Evolutionary conservation across 2,797 vertebrate genomes (phyloP).

Genomic region (Enteromius paludinosus): DNA sequence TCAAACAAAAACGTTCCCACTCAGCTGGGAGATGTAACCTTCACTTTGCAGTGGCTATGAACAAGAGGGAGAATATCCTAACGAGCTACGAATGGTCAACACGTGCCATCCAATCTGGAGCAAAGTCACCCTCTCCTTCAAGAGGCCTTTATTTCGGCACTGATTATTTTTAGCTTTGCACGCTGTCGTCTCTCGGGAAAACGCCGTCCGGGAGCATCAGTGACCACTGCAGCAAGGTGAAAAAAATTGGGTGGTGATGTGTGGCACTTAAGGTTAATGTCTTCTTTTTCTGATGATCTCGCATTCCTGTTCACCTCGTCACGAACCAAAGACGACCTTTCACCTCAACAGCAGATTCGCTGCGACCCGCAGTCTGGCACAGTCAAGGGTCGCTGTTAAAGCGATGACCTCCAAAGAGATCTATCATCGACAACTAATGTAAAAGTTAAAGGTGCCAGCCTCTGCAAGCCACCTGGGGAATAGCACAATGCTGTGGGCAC

Average conservation of each 20-base stretch:
- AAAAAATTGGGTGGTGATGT: slow-evolving; percentile 34
- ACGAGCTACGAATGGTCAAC: slow-evolving; percentile 39
- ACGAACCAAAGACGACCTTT: slow-evolving; percentile 34
- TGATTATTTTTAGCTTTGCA: slow-evolving; percentile 61
- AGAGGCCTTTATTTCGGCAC: slow-evolving; percentile 47
- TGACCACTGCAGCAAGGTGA: slow-evolving; percentile 48
- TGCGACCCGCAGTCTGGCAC: slow-evolving; percentile 24
- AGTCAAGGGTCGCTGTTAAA: slow-evolving; percentile 36
- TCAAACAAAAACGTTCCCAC: slow-evolving; percentile 10
- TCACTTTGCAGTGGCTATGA: slow-evolving; percentile 12
- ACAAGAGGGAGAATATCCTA: slow-evolving; percentile 9
- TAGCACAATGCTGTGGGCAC: slow-evolving; percentile 27
- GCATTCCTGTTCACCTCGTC: slow-evolving; percentile 11
- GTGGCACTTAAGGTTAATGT: neutral
- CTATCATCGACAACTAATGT: slow-evolving; percentile 32
- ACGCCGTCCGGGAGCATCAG: slow-evolving; percentile 2
- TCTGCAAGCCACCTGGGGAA: slow-evolving; percentile 5
- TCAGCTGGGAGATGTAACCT: slow-evolving; percentile 23
- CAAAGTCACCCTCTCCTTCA: slow-evolving; percentile 61
- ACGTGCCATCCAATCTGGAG: slow-evolving; percentile 48
- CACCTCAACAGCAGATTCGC: neutral
- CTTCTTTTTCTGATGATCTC: slow-evolving; percentile 30
- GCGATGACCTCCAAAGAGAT: slow-evolving; percentile 30
- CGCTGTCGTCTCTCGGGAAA: slow-evolving; percentile 27
- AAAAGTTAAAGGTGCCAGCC: slow-evolving; percentile 40